These are phyloP conservation scores for Promerops cafer DNA, from an alignment of 2,113 vertebrate genomes.

Conservation along the genomic window DNA sequence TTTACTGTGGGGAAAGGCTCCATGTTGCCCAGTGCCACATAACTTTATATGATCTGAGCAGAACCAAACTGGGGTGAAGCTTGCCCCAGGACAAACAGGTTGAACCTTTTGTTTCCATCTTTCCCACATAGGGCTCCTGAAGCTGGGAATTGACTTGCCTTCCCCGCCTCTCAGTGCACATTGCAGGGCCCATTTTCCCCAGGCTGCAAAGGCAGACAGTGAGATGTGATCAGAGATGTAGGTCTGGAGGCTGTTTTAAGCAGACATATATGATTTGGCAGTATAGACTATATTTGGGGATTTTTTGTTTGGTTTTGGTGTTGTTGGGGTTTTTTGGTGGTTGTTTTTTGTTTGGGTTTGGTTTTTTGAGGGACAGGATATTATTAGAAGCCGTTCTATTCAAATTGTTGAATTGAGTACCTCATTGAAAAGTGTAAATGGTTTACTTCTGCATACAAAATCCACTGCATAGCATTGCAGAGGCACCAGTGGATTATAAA, in stretches of 20 bases:
- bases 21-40: accelerated
- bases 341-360: not conserved
- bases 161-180: not conserved
- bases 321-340: not conserved
- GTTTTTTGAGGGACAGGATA: not conserved
- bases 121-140: not conserved
- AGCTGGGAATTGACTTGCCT: not conserved
- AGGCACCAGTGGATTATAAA: not conserved
- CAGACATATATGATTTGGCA: not conserved
- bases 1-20: not conserved
- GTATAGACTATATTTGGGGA: not conserved
- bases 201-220: not conserved
- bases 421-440: not conserved
- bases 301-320: not conserved
- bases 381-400: not conserved
- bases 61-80: not conserved
- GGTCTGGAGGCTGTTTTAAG: not conserved
- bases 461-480: not conserved
- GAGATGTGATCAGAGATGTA: not conserved
- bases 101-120: not conserved
- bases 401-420: not conserved
- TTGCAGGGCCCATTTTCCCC: not conserved
- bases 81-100: not conserved
- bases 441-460: not conserved
- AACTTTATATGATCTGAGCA: not conserved